Base-by-base conservation (phyloP, 2,888 invertebrate species). In the Julus scandinavius region DNA sequence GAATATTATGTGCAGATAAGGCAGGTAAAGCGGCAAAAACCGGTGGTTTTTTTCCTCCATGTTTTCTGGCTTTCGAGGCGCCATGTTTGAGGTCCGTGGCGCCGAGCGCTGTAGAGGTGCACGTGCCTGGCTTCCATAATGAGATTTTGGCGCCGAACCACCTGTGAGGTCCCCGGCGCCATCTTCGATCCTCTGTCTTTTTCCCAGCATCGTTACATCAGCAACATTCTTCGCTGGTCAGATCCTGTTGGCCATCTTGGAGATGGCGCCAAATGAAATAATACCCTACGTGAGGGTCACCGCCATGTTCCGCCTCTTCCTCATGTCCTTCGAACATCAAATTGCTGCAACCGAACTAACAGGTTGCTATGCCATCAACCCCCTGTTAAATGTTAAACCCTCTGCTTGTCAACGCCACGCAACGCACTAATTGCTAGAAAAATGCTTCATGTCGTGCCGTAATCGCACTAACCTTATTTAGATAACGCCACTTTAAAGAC, bases 171-270 rank as follows among this genome's bases (percentile, higher is more conserved):
- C 85, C 20, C 45, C 20, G 50, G 49, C 85, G 45, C 85, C 85
- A 85, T 85, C 85, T 85, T 85, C 85, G 85, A 85, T 85, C 50
- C n/a, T 45, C 45, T 85, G 49, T 15, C 49, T 85, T 41, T 40
- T 85, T 85, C 9, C 17, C 85, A 45, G 40, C 85, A 85, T 83
- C 13, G 84, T 84, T 84, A 29, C 84, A 84, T 84, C 84, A 84
- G 84, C 84, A 41, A 85, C 85, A 85, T 85, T 85, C 85, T 85
- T 85, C 13, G 85, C 49, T 85, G 85, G 85, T 20, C 50, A 85
- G 15, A 85, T 85, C 85, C 85, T 85, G 85, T 85, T 85, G 85
- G 50, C 85, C 85, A 85, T 50, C 85, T 85, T 85, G 85, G 11
- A 20, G 50, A 20, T 45, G 85, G 85, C 85, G 85, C 85, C 85